These are phyloP conservation scores for Platynereis dumerilii DNA, from an alignment of 2,888 invertebrate species.

Conservation along the genomic window DNA sequence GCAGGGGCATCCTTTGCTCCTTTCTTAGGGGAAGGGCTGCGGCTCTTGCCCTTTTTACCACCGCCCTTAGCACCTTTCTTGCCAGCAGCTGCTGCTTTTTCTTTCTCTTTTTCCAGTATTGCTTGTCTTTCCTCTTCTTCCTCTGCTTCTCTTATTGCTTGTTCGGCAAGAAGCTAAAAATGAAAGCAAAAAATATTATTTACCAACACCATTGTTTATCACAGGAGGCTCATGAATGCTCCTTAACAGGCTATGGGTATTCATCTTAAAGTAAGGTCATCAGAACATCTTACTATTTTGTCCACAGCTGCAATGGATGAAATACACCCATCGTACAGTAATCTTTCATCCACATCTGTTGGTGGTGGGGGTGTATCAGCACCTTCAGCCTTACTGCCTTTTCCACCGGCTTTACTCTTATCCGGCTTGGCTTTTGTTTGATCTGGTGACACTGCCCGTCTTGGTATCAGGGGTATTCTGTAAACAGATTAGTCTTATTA, in stretches of 20 bases:
- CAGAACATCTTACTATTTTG: slow-evolving; percentile 51
- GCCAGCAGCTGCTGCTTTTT: slow-evolving; percentile 44
- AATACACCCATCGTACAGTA: slow-evolving; percentile 54
- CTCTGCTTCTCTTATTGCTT: slow-evolving; percentile 55
- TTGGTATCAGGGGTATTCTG: slow-evolving; percentile 60
- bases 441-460: slow-evolving; percentile 55
- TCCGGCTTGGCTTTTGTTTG: slow-evolving; percentile 42
- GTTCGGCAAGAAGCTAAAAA: slow-evolving; percentile 51
- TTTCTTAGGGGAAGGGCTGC: slow-evolving; percentile 61
- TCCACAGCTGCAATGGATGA: slow-evolving; percentile 44
- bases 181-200: no score
- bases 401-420: slow-evolving; percentile 39
- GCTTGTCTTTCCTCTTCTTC: slow-evolving; percentile 51
- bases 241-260: neutral
- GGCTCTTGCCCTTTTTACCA: slow-evolving; percentile 43
- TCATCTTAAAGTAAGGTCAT: no score
- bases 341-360: slow-evolving; percentile 56
- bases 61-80: slow-evolving; percentile 44
- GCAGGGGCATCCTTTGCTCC: slow-evolving; percentile 45
- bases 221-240: no score
- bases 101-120: slow-evolving; percentile 40
- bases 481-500: slow-evolving; percentile 10
- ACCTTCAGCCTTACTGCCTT: slow-evolving; percentile 41
- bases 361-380: slow-evolving; percentile 53
- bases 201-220: no score